Percentiles rank a stretch among this genome's conserved stretches.
phyloP scores from a whole-genome alignment of 2,797 vertebrate species.

The Paratrypauchen microcephalus region DNA sequence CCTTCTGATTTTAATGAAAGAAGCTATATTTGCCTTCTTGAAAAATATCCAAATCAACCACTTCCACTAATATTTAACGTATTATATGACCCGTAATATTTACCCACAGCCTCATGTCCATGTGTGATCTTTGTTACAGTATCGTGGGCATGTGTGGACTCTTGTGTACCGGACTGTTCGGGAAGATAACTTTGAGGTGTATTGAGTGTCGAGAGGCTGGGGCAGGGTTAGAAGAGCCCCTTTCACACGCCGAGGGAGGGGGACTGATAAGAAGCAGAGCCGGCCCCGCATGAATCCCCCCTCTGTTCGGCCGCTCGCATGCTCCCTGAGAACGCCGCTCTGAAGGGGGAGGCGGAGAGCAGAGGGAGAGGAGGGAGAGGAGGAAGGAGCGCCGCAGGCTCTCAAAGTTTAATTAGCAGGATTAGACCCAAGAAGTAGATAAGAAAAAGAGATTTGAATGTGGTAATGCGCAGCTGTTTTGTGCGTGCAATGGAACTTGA shows the following conservation, averaged over 20 bases:
- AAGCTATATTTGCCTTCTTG: neutral
- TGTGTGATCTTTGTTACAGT: constrained; percentile 26
- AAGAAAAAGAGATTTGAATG: constrained; percentile 37
- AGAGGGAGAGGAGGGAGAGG: constrained; percentile 26
- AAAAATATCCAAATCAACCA: neutral
- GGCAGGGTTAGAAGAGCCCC: constrained; percentile 72
- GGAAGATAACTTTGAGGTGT: constrained; percentile 68
- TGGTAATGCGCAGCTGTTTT: constrained; percentile 33
- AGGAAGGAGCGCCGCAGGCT: constrained; percentile 53
- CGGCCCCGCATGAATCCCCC: constrained; percentile 82
- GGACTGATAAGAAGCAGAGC: constrained; percentile 78
- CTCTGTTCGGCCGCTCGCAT: constrained; percentile 85
- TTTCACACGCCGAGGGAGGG: constrained; percentile 66
- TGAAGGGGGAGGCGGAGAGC: constrained; percentile 34
- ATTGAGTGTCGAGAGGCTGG: constrained; percentile 65
- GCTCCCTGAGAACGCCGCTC: constrained; percentile 88
- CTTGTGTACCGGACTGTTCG: constrained; percentile 29
- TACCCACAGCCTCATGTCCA: neutral
- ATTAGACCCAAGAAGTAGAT: constrained; percentile 75
- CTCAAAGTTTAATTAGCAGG: constrained; percentile 91
- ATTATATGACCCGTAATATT: neutral
- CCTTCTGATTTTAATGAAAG: neutral
- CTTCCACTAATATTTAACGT: constrained; percentile 4
- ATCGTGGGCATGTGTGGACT: constrained; percentile 18
- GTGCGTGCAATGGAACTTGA: neutral